Evolutionary conservation across 92 coral and sea anemone genomes (phyloP).

Genomic region (Virgularia gustaviana): DNA sequence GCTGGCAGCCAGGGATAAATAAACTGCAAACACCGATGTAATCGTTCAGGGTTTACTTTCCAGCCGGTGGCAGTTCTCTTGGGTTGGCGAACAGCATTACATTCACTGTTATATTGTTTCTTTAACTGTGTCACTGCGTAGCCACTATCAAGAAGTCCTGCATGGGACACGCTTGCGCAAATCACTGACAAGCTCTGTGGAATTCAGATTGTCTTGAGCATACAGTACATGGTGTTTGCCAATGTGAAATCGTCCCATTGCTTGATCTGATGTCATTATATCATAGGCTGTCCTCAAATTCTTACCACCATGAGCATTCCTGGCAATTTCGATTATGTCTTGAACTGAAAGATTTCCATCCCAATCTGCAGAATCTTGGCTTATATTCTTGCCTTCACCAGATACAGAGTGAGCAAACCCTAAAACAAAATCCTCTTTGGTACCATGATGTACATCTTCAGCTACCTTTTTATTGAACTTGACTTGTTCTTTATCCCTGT

Average conservation of each 20-base stretch:
- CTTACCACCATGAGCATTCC: conserved; percentile 21
- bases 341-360: conserved; percentile 49
- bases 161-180: background rate
- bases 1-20: conserved; percentile 46
- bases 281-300: conserved; percentile 18
- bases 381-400: conserved; percentile 22
- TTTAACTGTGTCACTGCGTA: conserved; percentile 13
- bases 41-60: conserved; percentile 35
- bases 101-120: background rate
- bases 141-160: background rate
- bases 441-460: conserved; percentile 41
- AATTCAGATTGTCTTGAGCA: conserved; percentile 37
- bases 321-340: conserved; percentile 45
- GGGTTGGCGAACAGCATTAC: background rate
- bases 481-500: conserved; percentile 34
- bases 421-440: conserved; percentile 41
- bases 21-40: conserved; percentile 23
- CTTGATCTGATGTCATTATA: conserved; percentile 9
- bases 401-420: conserved; percentile 44
- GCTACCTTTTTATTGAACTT: conserved; percentile 21
- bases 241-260: conserved; percentile 6
- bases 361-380: conserved; percentile 13
- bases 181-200: conserved; percentile 19
- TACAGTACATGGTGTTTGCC: conserved; percentile 9
- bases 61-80: conserved; percentile 28